Percentiles rank a stretch among this genome's conserved stretches.
These are phyloP conservation scores for Cichlasoma orientale DNA, from an alignment of 2,797 vertebrate species.

Conservation along the genomic window DNA sequence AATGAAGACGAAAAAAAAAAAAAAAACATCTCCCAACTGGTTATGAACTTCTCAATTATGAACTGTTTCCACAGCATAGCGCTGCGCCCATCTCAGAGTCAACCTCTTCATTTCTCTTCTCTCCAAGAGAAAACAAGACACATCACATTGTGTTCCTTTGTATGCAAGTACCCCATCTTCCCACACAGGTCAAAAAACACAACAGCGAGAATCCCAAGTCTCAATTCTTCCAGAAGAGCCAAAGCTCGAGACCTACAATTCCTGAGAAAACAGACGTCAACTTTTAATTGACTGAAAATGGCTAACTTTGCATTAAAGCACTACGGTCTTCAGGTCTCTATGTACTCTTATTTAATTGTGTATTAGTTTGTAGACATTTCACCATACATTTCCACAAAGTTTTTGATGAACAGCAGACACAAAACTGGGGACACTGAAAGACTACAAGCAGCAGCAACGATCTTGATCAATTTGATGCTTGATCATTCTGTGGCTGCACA, in stretches of 20 bases:
- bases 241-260: constrained; percentile 38
- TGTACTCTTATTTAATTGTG: background rate
- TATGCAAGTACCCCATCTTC: constrained; percentile 62
- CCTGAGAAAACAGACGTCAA: constrained; percentile 34
- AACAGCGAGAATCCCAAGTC: constrained; percentile 52
- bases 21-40: constrained; percentile 31
- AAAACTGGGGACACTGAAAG: background rate
- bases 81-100: constrained; percentile 50
- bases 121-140: constrained; percentile 68
- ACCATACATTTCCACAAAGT: background rate
- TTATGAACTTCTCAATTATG: constrained; percentile 38
- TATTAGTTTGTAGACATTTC: background rate
- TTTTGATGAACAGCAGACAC: background rate
- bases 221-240: constrained; percentile 49
- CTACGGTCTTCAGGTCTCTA: background rate
- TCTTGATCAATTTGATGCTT: background rate
- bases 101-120: constrained; percentile 58
- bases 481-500: background rate
- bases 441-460: background rate
- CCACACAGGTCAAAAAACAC: constrained; percentile 71
- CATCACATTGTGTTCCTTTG: constrained; percentile 67
- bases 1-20: constrained; percentile 12
- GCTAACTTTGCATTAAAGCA: constrained; percentile 5
- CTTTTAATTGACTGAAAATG: constrained; percentile 20
- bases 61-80: constrained; percentile 24